Base-by-base conservation (phyloP, 2,797 vertebrate species). In the Rhabdomys pumilio region DNA sequence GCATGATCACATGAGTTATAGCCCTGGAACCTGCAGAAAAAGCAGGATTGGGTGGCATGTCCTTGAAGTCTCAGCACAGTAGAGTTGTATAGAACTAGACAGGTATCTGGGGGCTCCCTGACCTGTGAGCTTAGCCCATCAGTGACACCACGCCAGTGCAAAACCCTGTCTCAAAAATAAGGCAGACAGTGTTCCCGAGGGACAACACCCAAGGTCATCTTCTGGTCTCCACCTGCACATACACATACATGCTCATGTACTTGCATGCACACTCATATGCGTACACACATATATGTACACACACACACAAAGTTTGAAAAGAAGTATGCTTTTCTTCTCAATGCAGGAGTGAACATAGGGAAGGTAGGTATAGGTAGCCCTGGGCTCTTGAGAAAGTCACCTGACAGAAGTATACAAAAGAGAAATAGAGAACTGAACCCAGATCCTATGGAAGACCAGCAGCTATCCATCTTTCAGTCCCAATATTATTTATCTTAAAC, bases 1-100 rank as follows among this genome's bases (percentile, higher is more conserved):
- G 15, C 10, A 59, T 15, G 22, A 72, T 34, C 61, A n/a, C 17
- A 8, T 38, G 7, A 57, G 24, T 41, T 57, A 5, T 31, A 57
- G 10, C 0, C 6, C 4, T 24, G 41, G 67, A 57, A 57, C 5
- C 24, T 5, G 8, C 8, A 13, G 4, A 59, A 55, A 83, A 75
- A 31, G 31, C 0, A 9, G 15, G 6, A 3, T 73, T 1, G 3
- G 3, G 10, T 38, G 3, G 24, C 1, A 73, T 19, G 14, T 17
- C 22, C 22, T 44, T 88, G 26, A n/a, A 75, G 55, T 41, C n/a
- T 57, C 26, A 59, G 38, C n/a, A 59, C 19, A 19, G 15, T 13
- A 31, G 26, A 34, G 14, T 13, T 57, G 15, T 50, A n/a, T 1
- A 29, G 29, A 75, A 1, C 15, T 38, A 73, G 53, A 10, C 26